Conservation (phyloP, 2,888 invertebrate species). For the Griposia aprilina region DNA sequence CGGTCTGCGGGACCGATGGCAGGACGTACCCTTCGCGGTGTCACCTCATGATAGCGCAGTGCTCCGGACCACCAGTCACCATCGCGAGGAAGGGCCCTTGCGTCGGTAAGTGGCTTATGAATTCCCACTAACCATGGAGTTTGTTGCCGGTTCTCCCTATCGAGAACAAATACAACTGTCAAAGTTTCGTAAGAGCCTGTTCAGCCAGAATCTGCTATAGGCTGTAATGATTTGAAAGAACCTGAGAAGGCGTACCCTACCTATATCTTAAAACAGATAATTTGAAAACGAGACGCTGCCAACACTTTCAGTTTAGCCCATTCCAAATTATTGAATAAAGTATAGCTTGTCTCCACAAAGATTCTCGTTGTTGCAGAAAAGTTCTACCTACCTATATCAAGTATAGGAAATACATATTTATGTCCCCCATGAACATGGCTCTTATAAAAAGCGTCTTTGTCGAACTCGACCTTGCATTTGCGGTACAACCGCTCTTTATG, state of each 20-base stretch:
- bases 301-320: constrained; percentile 11
- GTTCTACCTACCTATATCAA: constrained; percentile 25
- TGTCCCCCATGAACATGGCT: constrained; percentile 48
- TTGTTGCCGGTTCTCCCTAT: neutral
- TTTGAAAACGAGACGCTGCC: neutral
- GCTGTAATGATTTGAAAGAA: neutral
- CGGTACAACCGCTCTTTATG: constrained; percentile 63
- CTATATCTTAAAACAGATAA: neutral
- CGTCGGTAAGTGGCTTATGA: constrained; percentile 89
- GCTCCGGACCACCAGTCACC: constrained; percentile 93
- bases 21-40: constrained; percentile 95
- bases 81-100: constrained; percentile 94
- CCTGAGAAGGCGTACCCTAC: neutral
- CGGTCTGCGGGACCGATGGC: constrained; percentile 95
- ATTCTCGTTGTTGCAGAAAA: constrained; percentile 29
- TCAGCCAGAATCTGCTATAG: no score
- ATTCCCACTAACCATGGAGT: neutral
- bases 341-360: constrained; percentile 34
- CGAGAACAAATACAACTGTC: neutral
- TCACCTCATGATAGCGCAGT: constrained; percentile 94
- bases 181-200: neutral
- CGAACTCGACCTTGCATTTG: constrained; percentile 64
- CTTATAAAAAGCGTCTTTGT: constrained; percentile 64
- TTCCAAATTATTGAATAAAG: neutral
- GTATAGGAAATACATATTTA: constrained; percentile 42